Percentiles rank a stretch among this genome's conserved stretches.
These are phyloP conservation scores for Speoplatyrhinus poulsoni DNA, from an alignment of 2,113 vertebrate genomes.

Conservation along the genomic window DNA sequence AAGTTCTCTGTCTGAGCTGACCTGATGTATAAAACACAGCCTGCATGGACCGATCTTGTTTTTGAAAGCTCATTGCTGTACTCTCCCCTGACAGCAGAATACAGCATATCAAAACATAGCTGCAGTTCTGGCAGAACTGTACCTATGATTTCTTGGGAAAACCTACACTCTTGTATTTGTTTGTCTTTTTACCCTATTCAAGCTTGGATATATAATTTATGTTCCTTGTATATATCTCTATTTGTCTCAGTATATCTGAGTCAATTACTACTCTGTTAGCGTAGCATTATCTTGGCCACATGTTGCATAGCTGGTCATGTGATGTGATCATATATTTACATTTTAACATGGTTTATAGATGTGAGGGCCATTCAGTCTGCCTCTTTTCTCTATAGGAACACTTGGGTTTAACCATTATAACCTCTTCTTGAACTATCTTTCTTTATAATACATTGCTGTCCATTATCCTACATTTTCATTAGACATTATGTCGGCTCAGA, in stretches of 20 bases:
- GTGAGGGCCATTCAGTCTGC: too few relatives aligned
- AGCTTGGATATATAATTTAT: background rate
- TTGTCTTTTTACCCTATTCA: slow-evolving; percentile 9
- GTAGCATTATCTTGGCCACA: background rate
- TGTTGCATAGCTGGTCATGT: slow-evolving; percentile 1
- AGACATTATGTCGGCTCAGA: background rate
- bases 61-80: slow-evolving; percentile 23
- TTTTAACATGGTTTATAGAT: slow-evolving; percentile 6
- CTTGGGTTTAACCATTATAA: background rate
- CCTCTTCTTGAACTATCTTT: background rate
- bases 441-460: background rate
- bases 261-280: slow-evolving; percentile 1
- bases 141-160: slow-evolving; percentile 2
- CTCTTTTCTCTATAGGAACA: background rate
- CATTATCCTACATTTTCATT: background rate
- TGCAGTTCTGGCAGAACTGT: slow-evolving; percentile 4
- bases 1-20: slow-evolving; percentile 14
- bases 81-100: slow-evolving; percentile 34
- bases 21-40: slow-evolving; percentile 67
- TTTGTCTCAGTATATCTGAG: slow-evolving; percentile 1
- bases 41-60: slow-evolving; percentile 24
- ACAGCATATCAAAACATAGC: slow-evolving; percentile 42
- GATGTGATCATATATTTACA: background rate
- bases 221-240: background rate
- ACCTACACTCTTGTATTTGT: slow-evolving; percentile 7